Evolutionary conservation across 2,888 invertebrate species (phyloP).

Genomic region (Helleia helle): DNA sequence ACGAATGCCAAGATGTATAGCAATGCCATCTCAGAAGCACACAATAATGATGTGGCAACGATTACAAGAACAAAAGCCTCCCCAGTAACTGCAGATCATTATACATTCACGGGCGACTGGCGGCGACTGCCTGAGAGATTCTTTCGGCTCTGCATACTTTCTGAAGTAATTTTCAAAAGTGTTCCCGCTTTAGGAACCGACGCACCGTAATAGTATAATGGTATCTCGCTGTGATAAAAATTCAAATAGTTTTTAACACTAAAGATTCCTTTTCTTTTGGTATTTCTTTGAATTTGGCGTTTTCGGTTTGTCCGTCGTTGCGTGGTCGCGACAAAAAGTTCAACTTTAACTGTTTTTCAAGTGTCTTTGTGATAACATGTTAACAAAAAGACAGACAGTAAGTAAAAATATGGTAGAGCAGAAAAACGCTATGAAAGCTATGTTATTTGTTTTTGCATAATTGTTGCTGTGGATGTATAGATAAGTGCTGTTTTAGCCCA

Average conservation of each 20-base stretch:
- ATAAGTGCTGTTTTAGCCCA: too few relatives aligned
- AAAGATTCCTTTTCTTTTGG: background rate
- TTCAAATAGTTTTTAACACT: conserved; percentile 6
- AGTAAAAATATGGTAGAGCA: too few relatives aligned
- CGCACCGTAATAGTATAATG: conserved; percentile 67
- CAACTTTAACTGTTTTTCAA: too few relatives aligned
- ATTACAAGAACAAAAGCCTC: conserved; percentile 27
- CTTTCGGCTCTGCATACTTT: conserved; percentile 40
- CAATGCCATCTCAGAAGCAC: too few relatives aligned
- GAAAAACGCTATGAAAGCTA: too few relatives aligned
- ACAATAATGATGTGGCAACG: too few relatives aligned
- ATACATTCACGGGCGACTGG: conserved; percentile 63
- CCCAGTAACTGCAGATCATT: conserved; percentile 45
- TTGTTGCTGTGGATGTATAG: too few relatives aligned
- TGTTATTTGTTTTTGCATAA: too few relatives aligned
- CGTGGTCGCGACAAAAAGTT: too few relatives aligned
- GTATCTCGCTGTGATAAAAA: conserved; percentile 22
- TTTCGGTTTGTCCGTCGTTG: background rate
- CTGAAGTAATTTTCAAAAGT: conserved; percentile 49
- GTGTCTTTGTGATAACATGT: too few relatives aligned
- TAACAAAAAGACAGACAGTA: too few relatives aligned
- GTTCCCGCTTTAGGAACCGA: conserved; percentile 40
- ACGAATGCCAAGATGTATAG: too few relatives aligned
- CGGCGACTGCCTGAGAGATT: conserved; percentile 50
- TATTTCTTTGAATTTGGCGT: background rate